phyloP scores from a whole-genome alignment of 2,113 vertebrate species.

The Origma solitaria region DNA sequence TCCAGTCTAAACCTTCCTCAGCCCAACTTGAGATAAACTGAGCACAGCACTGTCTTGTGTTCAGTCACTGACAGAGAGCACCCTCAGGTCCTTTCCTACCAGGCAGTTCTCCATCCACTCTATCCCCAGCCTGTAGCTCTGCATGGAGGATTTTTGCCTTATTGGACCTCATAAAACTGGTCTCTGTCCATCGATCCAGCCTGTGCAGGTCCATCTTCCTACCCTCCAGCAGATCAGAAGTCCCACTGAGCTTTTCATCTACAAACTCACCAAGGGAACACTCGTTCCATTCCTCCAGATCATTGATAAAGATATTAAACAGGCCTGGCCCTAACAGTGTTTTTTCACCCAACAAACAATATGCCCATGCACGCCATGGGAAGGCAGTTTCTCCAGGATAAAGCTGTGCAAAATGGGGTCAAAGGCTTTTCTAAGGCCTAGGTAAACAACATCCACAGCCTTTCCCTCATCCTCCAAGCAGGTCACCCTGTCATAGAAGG shows the following conservation, averaged over 20 bases:
- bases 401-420: background rate
- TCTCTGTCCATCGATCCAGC: background rate
- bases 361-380: background rate
- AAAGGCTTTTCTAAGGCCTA: background rate
- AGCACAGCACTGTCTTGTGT: background rate
- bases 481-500: background rate
- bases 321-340: background rate
- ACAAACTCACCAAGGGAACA: background rate
- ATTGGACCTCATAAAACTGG: background rate
- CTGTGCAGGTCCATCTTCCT: background rate
- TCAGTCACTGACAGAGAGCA: background rate
- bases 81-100: background rate
- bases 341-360: background rate
- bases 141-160: background rate
- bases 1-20: background rate
- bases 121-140: background rate
- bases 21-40: background rate
- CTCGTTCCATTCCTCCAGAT: accelerated
- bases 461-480: background rate
- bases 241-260: background rate
- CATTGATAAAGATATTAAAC: background rate
- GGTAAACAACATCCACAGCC: background rate
- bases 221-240: background rate
- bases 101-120: background rate
- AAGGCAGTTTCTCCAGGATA: background rate